Evolutionary conservation across 1,140 invertebrate genomes (phyloP), one percentile per base, ranked within the genome.

Genomic region (Choristoneura fumiferana): DNA sequence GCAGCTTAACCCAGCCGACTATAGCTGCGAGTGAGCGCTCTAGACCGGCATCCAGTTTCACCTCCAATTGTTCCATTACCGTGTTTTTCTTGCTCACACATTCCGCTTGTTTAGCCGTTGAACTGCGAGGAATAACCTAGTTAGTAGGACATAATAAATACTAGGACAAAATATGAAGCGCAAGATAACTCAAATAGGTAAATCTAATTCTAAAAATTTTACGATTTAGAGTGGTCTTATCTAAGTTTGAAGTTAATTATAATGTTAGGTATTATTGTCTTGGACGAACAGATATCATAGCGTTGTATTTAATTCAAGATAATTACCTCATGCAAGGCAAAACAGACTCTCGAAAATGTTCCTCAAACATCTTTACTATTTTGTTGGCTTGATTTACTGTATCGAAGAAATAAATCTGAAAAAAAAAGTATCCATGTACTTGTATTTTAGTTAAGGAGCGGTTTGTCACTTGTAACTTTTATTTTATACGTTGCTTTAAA

Each of bases 331-430:
- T 92, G 67, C 98, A 93, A 18, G 98, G 97, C 37, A 98, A 89
- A 3, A 99, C 91, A 63, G 94, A 95, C 76, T 98, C 97, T 71
- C 94, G 94, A 81, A 98, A 99, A 69, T 98, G 95, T 83, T 98
- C 98, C 65, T 98, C 98, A 77, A 99, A 93, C 60, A 99, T 90
- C 82, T 98, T 96, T n/a, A 98, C 95, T 57, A 99, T 97, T 40
- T 95, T 95, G 83, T 98, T 99, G n/a, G 96, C 95, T 84, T 99
- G 96, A 65, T 96, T 94, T 4, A 98, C 95, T 10, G 98, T 94
- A 81, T 97, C 96, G 78, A 99, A 99, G 89, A 99, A 99, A 82
- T 98, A 95, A 45, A 99, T 94, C 79, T 97, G 92, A 43, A 85
- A 87, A 15, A 43, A 60, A 70, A 64, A 54, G 58, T 5, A 29